Percentiles rank a stretch among this genome's conserved stretches.
Conservation (phyloP, 2,113 vertebrate genomes). For the Coptodon bakossiorum region DNA sequence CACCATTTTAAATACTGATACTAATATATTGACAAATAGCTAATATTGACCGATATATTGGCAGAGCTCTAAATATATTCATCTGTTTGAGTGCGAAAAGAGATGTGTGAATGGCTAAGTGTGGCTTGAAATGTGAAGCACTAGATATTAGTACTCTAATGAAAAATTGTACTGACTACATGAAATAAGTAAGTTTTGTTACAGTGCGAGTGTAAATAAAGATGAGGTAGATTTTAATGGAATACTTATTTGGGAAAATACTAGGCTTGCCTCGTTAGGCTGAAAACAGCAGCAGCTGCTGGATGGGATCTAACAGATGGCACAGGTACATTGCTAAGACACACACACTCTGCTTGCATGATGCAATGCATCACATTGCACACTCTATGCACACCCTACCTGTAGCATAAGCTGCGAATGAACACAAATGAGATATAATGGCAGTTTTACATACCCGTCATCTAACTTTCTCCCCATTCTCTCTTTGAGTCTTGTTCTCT, state of each 20-base stretch:
- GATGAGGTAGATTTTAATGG: not conserved
- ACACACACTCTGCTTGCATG: not conserved
- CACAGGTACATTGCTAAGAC: slow-evolving; percentile 39
- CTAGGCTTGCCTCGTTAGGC: not conserved
- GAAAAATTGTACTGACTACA: not conserved
- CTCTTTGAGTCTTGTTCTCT: slow-evolving; percentile 44
- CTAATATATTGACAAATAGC: not conserved
- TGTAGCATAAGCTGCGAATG: not conserved
- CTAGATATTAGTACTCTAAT: not conserved
- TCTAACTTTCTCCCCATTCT: not conserved
- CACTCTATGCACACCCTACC: not conserved
- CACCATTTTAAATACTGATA: fast-evolving
- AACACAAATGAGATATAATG: slow-evolving; percentile 12
- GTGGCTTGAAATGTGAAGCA: not conserved
- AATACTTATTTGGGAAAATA: not conserved
- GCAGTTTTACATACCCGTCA: slow-evolving; percentile 3
- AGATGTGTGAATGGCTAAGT: not conserved
- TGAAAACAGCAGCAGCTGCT: slow-evolving; percentile 66
- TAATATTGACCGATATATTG: not conserved
- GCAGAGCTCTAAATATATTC: not conserved
- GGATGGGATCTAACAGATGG: slow-evolving; percentile 69
- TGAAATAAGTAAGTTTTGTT: not conserved
- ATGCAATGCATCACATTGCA: not conserved
- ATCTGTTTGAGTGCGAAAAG: not conserved
- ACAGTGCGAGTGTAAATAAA: not conserved